A percentile compares a stretch with the other conserved stretches of the same genome.
phyloP scores from a whole-genome alignment of 2,797 vertebrate genomes.

The Chaetodon trifasciatus region DNA sequence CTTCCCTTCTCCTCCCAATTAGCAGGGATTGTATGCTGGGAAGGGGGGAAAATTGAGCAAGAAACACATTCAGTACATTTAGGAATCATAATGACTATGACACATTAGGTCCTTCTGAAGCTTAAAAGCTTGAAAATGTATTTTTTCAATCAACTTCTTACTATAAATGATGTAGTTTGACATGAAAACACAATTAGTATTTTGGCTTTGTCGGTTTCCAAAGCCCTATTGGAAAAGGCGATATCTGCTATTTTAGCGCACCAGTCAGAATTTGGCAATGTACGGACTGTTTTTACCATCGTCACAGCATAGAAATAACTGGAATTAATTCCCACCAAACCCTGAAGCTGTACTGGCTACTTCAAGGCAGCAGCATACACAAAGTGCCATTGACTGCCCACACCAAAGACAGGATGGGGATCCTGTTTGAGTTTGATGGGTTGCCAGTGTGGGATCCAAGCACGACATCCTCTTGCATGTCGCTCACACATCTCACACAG shows the following conservation, averaged over 20 bases:
- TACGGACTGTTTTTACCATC: neutral
- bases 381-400: neutral
- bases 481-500: neutral
- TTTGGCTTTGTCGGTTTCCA: neutral
- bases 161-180: neutral
- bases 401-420: neutral
- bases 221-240: neutral
- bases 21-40: conserved; percentile 46
- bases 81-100: conserved; percentile 7
- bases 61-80: conserved; percentile 14
- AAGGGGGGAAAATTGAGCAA: conserved; percentile 29
- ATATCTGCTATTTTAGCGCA: neutral
- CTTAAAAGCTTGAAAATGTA: neutral
- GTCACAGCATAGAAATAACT: neutral
- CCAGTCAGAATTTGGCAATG: conserved; percentile 7
- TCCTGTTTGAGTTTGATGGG: neutral
- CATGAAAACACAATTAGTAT: neutral
- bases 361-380: neutral
- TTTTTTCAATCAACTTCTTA: neutral
- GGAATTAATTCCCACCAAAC: neutral
- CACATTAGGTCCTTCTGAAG: neutral
- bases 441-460: neutral
- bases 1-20: conserved; percentile 83
- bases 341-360: neutral
- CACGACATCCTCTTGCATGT: neutral